Percentiles rank a stretch among this genome's conserved stretches.
Conservation (phyloP, 2,797 vertebrate genomes). For the Melanogrammus aeglefinus region DNA sequence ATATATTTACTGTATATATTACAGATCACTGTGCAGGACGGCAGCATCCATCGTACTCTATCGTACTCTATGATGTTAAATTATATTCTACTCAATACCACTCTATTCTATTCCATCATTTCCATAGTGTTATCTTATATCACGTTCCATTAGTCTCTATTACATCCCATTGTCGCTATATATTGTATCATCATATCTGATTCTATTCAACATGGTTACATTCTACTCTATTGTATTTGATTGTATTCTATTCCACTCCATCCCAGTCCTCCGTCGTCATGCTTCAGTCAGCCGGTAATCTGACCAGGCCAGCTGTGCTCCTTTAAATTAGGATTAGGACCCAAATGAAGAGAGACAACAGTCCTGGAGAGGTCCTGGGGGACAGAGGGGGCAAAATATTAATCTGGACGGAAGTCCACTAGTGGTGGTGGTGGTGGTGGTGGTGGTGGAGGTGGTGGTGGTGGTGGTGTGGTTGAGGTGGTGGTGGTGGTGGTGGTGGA, state of each 20-base stretch:
- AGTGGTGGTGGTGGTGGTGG: neutral
- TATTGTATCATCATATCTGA: neutral
- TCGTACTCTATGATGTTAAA: neutral
- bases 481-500: too few relatives aligned
- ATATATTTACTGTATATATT: neutral
- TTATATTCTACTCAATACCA: neutral
- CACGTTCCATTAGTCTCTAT: neutral
- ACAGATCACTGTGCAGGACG: neutral
- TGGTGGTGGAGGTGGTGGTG: too few relatives aligned
- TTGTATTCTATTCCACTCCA: neutral
- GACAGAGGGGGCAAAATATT: slow-evolving; percentile 3
- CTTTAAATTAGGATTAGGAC: slow-evolving; percentile 30
- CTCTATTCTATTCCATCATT: neutral
- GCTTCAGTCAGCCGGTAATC: slow-evolving; percentile 37
- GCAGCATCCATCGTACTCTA: neutral
- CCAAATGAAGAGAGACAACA: slow-evolving; percentile 15
- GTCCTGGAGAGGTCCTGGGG: neutral
- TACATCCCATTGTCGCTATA: neutral
- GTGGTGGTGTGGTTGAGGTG: too few relatives aligned
- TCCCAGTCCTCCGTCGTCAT: neutral
- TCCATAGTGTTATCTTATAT: neutral
- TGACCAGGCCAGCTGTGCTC: slow-evolving; percentile 28
- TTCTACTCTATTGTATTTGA: neutral
- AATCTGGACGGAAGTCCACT: slow-evolving; percentile 26
- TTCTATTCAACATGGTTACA: neutral